Base-by-base conservation (phyloP, 2,888 invertebrate species). In the Punctoribates punctum region DNA sequence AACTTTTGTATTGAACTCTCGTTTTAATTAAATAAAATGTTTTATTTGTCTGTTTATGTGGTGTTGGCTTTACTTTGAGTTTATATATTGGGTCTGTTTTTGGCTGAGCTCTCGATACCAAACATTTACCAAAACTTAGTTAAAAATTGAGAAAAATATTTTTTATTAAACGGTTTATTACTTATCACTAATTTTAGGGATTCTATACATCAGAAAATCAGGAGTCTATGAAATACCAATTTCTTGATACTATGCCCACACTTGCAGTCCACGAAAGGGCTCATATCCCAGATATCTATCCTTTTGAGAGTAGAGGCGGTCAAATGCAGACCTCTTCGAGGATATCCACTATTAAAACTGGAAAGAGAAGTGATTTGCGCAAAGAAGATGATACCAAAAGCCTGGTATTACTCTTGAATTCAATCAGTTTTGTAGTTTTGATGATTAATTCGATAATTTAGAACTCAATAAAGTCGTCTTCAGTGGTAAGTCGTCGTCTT, bases 21-120 rank as follows among this genome's bases (percentile, higher is more conserved):
- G 72, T 72, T 72, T 72, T 46, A 23, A 48, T 72, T 46, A 48
- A 72, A 48, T 48, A 72, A 72, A 72, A 72, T 46, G 72, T 72
- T 72, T 46, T 25, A 46, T 72, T 72, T 72, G 70, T 72, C 46
- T 72, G 46, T 48, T 72, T 46, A 46, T 72, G n/a, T 25, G 72
- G 70, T 72, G 72, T 72, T 70, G 34, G 48, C 23, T 38, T 8
- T 48, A 15, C 23, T 38, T 70, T n/a, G n/a, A 57, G 13, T 60
- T 13, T 23, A 20, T 25, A 57, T 60, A 17, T 2, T 60, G 13
- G 27, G 17, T 20, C 17, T n/a, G 51, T 51, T 51, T 20, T 9
- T 42, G 42, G 42, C 42, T 5, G 42, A 42, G 42, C 42, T 42
- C 42, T 42, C 11, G 9, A 9, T 42, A 42, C 11, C 42, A 8